A percentile compares a stretch with the other conserved stretches of the same genome.
phyloP scores from a whole-genome alignment of 2,888 invertebrate species.

The Himalopsyche tibetana region DNA sequence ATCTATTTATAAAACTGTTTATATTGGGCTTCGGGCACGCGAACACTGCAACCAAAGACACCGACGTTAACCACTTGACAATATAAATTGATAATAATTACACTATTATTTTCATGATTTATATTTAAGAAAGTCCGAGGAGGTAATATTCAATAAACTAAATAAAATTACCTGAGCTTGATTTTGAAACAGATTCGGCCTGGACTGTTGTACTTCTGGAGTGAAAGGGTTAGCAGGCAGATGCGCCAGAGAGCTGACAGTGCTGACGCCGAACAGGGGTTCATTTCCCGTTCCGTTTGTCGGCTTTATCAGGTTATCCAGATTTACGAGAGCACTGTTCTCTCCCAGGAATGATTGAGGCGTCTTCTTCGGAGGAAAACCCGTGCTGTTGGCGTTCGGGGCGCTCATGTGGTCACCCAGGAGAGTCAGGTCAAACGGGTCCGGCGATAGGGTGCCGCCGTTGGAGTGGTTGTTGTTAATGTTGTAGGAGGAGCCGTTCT shows the following conservation, averaged over 20 bases:
- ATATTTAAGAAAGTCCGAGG: no score
- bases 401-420: slow-evolving; percentile 76
- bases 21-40: no score
- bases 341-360: slow-evolving; percentile 98
- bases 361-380: slow-evolving; percentile 87
- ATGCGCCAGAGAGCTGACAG: slow-evolving; percentile 66
- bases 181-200: slow-evolving; percentile 79
- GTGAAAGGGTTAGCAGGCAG: slow-evolving; percentile 75
- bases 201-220: slow-evolving; percentile 69
- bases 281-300: slow-evolving; percentile 70
- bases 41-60: no score
- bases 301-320: slow-evolving; percentile 94
- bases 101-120: no score
- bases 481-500: slow-evolving; percentile 68
- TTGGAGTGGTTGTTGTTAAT: slow-evolving; percentile 66
- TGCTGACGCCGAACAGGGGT: slow-evolving; percentile 65
- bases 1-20: no score
- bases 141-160: background rate
- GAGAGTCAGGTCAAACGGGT: slow-evolving; percentile 84
- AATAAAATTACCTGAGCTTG: slow-evolving; percentile 69
- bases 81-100: no score
- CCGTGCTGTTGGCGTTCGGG: slow-evolving; percentile 68
- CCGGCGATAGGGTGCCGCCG: slow-evolving; percentile 73
- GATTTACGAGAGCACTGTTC: slow-evolving; percentile 96
- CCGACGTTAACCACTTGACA: no score